A percentile compares a stretch with the other conserved stretches of the same genome.
Evolutionary conservation across 1,140 invertebrate species (phyloP).

Genomic region (Ylistrum balloti): DNA sequence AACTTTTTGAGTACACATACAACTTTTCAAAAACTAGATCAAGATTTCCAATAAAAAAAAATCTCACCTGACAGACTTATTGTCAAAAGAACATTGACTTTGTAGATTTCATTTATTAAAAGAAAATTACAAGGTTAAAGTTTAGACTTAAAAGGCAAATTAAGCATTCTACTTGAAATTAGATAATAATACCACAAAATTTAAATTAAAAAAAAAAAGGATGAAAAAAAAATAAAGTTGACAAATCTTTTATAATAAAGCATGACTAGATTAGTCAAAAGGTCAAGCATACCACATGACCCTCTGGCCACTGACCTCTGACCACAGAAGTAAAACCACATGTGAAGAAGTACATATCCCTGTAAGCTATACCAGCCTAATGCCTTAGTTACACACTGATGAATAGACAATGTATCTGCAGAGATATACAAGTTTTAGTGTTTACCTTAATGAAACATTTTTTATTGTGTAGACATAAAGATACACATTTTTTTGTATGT

Average conservation of each 20-base stretch:
- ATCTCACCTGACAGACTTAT: neutral
- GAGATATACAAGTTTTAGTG: neutral
- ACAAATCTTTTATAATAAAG: neutral
- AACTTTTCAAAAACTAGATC: neutral
- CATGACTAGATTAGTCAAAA: neutral
- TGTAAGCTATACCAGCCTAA: constrained; percentile 9
- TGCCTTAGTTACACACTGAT: neutral
- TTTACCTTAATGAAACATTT: constrained; percentile 29
- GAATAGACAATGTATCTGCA: neutral
- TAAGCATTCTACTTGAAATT: too few relatives aligned
- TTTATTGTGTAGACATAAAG: neutral
- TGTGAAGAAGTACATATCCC: constrained; percentile 17
- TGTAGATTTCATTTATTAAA: too few relatives aligned
- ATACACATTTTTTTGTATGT: constrained; percentile 20
- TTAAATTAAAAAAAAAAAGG: too few relatives aligned
- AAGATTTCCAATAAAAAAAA: neutral
- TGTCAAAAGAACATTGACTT: neutral
- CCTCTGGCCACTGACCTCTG: constrained; percentile 16
- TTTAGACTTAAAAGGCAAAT: too few relatives aligned
- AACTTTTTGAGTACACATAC: too few relatives aligned
- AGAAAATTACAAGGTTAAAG: too few relatives aligned
- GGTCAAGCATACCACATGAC: constrained; percentile 11
- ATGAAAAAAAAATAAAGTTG: neutral
- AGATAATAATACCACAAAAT: too few relatives aligned
- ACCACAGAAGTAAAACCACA: neutral